Base-by-base conservation (phyloP, 2,113 vertebrate genomes). In the Limnothrissa miodon region DNA sequence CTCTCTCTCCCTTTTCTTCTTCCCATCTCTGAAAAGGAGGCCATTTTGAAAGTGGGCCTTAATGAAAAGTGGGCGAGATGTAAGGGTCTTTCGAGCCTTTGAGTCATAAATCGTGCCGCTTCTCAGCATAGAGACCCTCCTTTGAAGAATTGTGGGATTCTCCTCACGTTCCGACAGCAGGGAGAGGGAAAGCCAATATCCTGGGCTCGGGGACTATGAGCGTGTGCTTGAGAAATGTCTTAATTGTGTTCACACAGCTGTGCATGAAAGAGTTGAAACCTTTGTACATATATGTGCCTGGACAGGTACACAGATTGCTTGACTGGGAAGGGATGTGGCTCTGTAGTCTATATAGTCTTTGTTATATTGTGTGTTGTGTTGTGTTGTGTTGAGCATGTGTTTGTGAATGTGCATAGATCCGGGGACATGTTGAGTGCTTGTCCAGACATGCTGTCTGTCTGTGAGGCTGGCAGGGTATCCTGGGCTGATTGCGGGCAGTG, bases 1-100 rank as follows among this genome's bases (percentile, higher is more conserved):
- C 42, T 42, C 42, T 42, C 42, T 42, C 42, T 42, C 87, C 62
- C 79, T 85, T 23, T 56, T 83, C 87, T 84, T 83, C 87, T 48
- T 15, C 5, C 59, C 82, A 53, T 70, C 66, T 89, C 85, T 87
- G 83, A 85, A 87, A 62, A 86, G 46, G 25, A 79, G 36, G 53
- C 66, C 29, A 13, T 82, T 62, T 78, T 85, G 87, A 88, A 84
- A 90, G 84, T 86, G 78, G 59, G 83, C 70, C 44, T 48, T 84
- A 84, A 87, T 88, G 80, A 88, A 62, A 88, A 84, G 84, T 85
- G 85, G 84, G 82, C 53, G 84, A 85, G 86, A 91, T 87, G 62
- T 82, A 84, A 90, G 86, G 62, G 78, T 81, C 53, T 13, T 29
- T n/a, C 8, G 59, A 11, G 59, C 59, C 25, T 62, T 62, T 62